Evolutionary conservation across 2,113 vertebrate genomes (phyloP), one percentile per base, ranked within the genome.

Genomic region (Anas platyrhynchos): DNA sequence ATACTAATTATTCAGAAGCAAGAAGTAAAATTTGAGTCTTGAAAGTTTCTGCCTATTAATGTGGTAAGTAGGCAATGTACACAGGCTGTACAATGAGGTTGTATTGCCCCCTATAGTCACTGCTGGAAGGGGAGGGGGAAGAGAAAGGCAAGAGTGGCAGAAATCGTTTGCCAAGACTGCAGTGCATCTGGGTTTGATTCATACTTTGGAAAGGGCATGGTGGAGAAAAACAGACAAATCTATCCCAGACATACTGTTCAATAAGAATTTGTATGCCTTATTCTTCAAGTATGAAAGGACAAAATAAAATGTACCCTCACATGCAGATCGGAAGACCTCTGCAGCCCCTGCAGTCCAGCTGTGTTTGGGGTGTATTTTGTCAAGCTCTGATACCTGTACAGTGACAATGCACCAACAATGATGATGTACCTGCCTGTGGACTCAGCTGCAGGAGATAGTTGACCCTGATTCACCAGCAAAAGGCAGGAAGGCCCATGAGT

Each of bases 81-180:
- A 74, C 55, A 94, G 72, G 87, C 88, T 94, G 56, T 75, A 95
- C 87, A 88, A 86, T 95, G 96, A 97, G 97, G 97, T 88, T 98
- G 97, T 68, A 97, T 98, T 98, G 98, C 98, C 98, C 97, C 97
- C 98, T 98, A 93, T 97, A 96, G 98, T 97, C 98, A 91, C 93
- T 95, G 29, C 89, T 97, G 55, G 88, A 22, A 82, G 76, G 38
- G 63, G 36, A 87, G 67, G 34, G 55, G 54, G 68, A 86, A 94
- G 34, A 69, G 59, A 76, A 83, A 72, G 43, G 32, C 27, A 94
- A 72, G 38, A 84, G 16, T 2, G 9, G 81, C 31, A 89, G 50
- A 79, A 87, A 88, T 29, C 63, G 36, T 11, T 38, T 75, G 58
- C 50, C 80, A 61, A 48, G 55, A 85, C 11, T 17, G 41, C 32